Evolutionary conservation across 2,888 invertebrate species (phyloP), one percentile per base, ranked within the genome.

Genomic region (Epinotia ramella): DNA sequence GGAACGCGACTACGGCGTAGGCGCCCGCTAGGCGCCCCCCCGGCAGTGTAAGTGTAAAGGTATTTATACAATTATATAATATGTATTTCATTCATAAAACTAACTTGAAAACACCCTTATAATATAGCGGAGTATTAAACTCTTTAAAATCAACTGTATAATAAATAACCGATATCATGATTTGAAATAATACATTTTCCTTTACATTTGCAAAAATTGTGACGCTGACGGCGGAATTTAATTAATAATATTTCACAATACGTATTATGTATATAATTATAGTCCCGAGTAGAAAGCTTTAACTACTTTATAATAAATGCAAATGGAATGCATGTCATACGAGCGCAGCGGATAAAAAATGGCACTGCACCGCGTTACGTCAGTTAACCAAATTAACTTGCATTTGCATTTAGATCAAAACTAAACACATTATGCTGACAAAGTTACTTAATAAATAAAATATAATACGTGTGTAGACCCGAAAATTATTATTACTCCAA

Each of bases 251-350:
- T 46, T 60, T 60, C n/a, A 18, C 16, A 18, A 70, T 59, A 46
- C 59, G 40, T 33, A 63, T 28, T 33, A 44, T 2, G 9, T 40
- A 44, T 2, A 3, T 40, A 46, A 46, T 2, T 53, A 57, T 13
- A 33, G 33, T 56, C 13, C 40, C 65, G 59, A 24, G 60, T 66
- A 60, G 46, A 75, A 65, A 66, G 60, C 53, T 28, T 49, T 40
- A 33, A 69, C 57, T 49, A 24, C n/a, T 28, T 53, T 46, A 57
- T 73, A 73, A 69, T 69, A 56, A 74, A 70, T 74, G 69, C 65
- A 76, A 71, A 71, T 66, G 56, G 11, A 40, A 66, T 71, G 44
- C 66, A 76, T 56, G 60, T 75, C 75, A 66, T 71, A 73, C 44
- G 18, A 62, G 49, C 16, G 63, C 40, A 56, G 64, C n/a, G 49